Evolutionary conservation across 53 echinoderm and acorn worm species (phyloP).

Genomic region (Stichopus horrens): DNA sequence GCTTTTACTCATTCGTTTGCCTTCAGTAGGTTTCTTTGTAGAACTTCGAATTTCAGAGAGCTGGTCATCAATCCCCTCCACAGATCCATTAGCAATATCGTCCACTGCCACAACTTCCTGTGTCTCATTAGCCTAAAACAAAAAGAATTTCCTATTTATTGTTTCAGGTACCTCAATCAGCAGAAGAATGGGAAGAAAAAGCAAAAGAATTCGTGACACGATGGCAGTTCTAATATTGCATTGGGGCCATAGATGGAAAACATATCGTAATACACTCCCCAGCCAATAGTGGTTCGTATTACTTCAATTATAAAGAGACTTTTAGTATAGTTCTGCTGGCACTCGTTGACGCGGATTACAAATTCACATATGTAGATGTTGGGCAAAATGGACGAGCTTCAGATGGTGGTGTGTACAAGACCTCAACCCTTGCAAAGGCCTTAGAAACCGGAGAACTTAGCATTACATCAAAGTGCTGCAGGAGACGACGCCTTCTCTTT

Average conservation of each 20-base stretch:
- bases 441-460: conserved; percentile 12
- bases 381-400: conserved; percentile 35
- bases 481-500: conserved; percentile 50
- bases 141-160: conserved; percentile 10
- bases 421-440: conserved; percentile 2
- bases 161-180: neutral
- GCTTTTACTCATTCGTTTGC: neutral
- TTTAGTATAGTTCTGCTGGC: conserved; percentile 47
- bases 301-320: conserved; percentile 30
- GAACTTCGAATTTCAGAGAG: neutral
- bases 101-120: conserved; percentile 10
- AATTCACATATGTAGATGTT: conserved; percentile 47
- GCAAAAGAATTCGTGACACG: conserved; percentile 2
- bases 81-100: neutral
- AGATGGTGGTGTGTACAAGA: conserved; percentile 37
- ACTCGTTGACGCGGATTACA: conserved; percentile 47
- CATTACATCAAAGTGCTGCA: neutral
- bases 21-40: neutral
- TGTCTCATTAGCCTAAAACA: conserved; percentile 2
- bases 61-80: neutral
- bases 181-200: neutral
- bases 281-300: too few relatives aligned
- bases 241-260: conserved; percentile 54
- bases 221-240: conserved; percentile 53
- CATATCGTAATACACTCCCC: neutral